A percentile compares a stretch with the other conserved stretches of the same genome.
These are phyloP conservation scores for Pegea sp. DNA, from an alignment of 23 tunicate genomes.

Conservation along the genomic window DNA sequence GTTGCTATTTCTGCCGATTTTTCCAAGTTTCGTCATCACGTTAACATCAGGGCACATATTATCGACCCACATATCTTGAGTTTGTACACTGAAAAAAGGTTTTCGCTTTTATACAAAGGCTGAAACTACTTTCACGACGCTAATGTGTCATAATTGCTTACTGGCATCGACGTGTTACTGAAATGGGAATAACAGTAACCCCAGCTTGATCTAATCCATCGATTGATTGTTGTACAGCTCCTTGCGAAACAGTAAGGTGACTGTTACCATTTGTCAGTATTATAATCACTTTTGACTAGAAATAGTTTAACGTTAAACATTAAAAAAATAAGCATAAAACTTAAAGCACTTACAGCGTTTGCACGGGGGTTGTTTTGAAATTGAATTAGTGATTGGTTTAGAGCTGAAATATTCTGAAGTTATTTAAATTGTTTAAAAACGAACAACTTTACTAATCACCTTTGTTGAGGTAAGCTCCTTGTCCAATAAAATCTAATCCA, in stretches of 20 bases:
- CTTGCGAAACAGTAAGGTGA: constrained; percentile 42
- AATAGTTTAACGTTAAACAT: not conserved
- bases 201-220: constrained; percentile 10
- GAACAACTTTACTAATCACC: constrained; percentile 11
- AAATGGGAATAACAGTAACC: constrained; percentile 48
- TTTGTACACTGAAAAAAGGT: not conserved
- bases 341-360: constrained; percentile 1
- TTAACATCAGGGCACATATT: constrained; percentile 69
- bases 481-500: constrained; percentile 42
- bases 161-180: constrained; percentile 87
- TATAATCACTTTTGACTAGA: constrained; percentile 16
- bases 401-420: not conserved
- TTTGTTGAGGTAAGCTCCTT: constrained; percentile 79
- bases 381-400: constrained; percentile 1
- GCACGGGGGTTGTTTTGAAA: constrained; percentile 4
- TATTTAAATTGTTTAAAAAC: not conserved
- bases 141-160: constrained; percentile 9
- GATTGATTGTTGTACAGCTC: constrained; percentile 38
- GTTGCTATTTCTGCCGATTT: constrained; percentile 8
- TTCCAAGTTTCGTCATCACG: constrained; percentile 41
- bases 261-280: constrained; percentile 78
- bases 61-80: constrained; percentile 39
- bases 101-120: not conserved
- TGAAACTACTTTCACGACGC: not conserved
- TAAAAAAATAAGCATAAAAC: not conserved